Percentiles rank a stretch among this genome's conserved stretches.
Evolutionary conservation across 2,797 vertebrate genomes (phyloP).

Genomic region (Pitangus sulphuratus): DNA sequence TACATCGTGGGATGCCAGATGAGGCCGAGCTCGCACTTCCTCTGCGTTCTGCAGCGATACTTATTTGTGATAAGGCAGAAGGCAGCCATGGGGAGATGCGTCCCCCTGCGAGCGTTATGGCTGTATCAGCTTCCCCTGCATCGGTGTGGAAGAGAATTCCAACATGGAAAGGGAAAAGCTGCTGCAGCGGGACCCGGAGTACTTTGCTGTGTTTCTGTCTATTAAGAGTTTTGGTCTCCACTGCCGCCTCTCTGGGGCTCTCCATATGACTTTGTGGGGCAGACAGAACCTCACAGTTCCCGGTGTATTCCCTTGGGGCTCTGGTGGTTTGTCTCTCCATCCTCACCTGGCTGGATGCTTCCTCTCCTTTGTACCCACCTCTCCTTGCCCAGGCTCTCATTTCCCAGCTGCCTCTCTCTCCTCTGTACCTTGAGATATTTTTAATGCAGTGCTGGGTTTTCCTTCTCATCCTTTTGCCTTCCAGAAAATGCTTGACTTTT

Average conservation of each 20-base stretch:
- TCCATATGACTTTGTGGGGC: not conserved
- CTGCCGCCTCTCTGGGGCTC: not conserved
- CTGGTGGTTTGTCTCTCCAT: rapidly evolving
- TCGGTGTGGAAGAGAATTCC: not conserved
- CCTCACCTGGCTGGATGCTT: not conserved
- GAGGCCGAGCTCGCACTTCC: not conserved
- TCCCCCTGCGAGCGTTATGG: not conserved
- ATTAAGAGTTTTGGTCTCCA: not conserved
- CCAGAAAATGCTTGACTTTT: not conserved
- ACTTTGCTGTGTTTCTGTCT: not conserved
- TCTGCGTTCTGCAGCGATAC: not conserved
- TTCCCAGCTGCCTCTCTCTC: not conserved
- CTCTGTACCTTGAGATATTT: not conserved
- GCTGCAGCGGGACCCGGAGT: not conserved
- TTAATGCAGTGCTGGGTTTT: not conserved
- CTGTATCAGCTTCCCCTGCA: not conserved
- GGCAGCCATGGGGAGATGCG: rapidly evolving
- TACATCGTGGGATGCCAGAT: not conserved
- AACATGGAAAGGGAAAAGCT: not conserved
- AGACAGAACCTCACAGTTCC: rapidly evolving
- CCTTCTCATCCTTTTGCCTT: not conserved
- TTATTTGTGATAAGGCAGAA: not conserved
- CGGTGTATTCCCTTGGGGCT: rapidly evolving
- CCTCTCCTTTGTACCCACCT: not conserved
- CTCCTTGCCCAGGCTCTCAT: not conserved